Evolutionary conservation across 2,113 vertebrate genomes (phyloP).

Genomic region (Siniperca chuatsi): DNA sequence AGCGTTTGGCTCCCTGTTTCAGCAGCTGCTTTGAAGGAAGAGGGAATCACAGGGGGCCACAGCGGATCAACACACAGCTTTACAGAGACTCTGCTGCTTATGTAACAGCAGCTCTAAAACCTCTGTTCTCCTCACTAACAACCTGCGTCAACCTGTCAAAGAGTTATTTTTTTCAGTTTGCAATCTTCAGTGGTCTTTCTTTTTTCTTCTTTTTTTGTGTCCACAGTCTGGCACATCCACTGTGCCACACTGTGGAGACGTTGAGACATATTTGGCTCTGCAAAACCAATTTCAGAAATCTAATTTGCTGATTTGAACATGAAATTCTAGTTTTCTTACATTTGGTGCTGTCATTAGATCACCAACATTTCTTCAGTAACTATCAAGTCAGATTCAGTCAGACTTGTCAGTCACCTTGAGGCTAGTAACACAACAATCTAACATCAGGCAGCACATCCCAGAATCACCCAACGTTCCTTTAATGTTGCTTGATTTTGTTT

Average conservation of each 20-base stretch:
- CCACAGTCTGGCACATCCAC: background rate
- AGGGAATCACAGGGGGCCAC: slow-evolving; percentile 59
- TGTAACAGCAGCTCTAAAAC: slow-evolving; percentile 63
- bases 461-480: background rate
- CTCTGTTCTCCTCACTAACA: slow-evolving; percentile 62
- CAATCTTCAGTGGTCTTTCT: slow-evolving; percentile 3
- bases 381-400: background rate
- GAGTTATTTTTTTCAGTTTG: background rate
- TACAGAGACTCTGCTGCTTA: slow-evolving; percentile 69
- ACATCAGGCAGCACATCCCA: background rate
- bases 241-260: background rate
- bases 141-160: slow-evolving; percentile 49
- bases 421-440: background rate
- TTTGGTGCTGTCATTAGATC: background rate
- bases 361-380: background rate
- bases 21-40: slow-evolving; percentile 69
- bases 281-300: background rate
- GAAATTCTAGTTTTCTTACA: background rate
- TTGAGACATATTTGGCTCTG: background rate
- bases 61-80: slow-evolving; percentile 64
- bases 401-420: background rate
- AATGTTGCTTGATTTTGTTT: background rate
- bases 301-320: slow-evolving; percentile 6
- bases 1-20: slow-evolving; percentile 47
- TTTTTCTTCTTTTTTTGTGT: slow-evolving; percentile 9